Conservation (phyloP, 2,888 invertebrate genomes). For the Trichacis sp. region DNA sequence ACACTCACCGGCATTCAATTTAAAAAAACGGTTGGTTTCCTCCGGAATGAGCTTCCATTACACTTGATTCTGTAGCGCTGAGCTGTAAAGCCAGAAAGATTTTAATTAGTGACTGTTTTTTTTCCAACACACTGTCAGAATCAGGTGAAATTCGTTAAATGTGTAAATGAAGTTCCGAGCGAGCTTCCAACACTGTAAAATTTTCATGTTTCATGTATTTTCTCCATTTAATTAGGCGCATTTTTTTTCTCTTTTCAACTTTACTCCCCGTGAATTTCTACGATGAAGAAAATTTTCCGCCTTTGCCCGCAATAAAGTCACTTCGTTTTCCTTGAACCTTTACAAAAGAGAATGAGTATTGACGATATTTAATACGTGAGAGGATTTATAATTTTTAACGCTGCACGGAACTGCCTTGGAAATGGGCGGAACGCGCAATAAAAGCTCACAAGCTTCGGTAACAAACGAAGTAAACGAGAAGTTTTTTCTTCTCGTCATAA, state of each 20-base stretch:
- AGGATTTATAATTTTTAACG: slow-evolving; percentile 3
- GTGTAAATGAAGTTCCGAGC: slow-evolving; percentile 10
- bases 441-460: slow-evolving; percentile 20
- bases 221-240: too few species aligned
- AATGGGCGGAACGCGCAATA: slow-evolving; percentile 14
- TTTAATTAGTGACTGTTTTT: slow-evolving; percentile 24
- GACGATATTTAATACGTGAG: slow-evolving; percentile 3
- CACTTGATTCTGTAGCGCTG: too few species aligned
- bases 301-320: too few species aligned
- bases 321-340: too few species aligned
- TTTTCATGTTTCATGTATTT: not conserved
- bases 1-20: too few species aligned
- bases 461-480: slow-evolving; percentile 20
- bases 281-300: too few species aligned
- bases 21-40: too few species aligned
- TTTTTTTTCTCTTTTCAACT: too few species aligned
- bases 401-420: not conserved
- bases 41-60: too few species aligned
- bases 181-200: not conserved
- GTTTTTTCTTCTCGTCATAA: slow-evolving; percentile 22
- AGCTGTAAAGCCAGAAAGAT: slow-evolving; percentile 14
- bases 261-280: too few species aligned
- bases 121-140: slow-evolving; percentile 3
- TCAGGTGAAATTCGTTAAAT: slow-evolving; percentile 7
- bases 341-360: too few species aligned